These are phyloP conservation scores for Meganola albula DNA, from an alignment of 2,888 invertebrate species.

Conservation along the genomic window DNA sequence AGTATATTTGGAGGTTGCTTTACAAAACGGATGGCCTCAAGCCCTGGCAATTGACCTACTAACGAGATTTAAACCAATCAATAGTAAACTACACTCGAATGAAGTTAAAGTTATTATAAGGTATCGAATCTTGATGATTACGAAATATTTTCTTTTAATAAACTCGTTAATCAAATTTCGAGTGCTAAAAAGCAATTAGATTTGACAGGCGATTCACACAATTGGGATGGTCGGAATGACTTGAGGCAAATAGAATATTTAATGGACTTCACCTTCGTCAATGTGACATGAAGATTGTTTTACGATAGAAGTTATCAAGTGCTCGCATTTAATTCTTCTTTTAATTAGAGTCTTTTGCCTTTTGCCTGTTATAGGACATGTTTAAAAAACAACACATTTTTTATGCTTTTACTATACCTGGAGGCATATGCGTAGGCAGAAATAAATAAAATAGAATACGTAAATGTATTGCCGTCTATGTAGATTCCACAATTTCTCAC, in stretches of 20 bases:
- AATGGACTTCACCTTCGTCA: slow-evolving; percentile 50
- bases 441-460: too few relatives aligned
- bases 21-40: too few relatives aligned
- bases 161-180: slow-evolving; percentile 28
- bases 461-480: too few relatives aligned
- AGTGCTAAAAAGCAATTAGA: slow-evolving; percentile 63
- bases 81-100: slow-evolving; percentile 36
- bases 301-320: slow-evolving; percentile 33
- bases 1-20: too few relatives aligned
- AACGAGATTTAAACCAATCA: slow-evolving; percentile 42
- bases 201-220: slow-evolving; percentile 49
- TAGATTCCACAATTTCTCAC: too few relatives aligned
- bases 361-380: slow-evolving; percentile 7
- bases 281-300: slow-evolving; percentile 44
- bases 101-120: slow-evolving; percentile 45
- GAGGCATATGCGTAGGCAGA: too few relatives aligned
- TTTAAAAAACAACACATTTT: too few relatives aligned
- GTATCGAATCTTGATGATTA: slow-evolving; percentile 20
- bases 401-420: too few relatives aligned
- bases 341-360: slow-evolving; percentile 20
- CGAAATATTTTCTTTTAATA: slow-evolving; percentile 26
- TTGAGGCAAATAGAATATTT: slow-evolving; percentile 46
- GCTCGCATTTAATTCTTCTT: slow-evolving; percentile 20
- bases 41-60: slow-evolving; percentile 40
- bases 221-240: slow-evolving; percentile 41